Evolutionary conservation across 2,797 vertebrate genomes (phyloP).

Genomic region (Xenopus petersii): DNA sequence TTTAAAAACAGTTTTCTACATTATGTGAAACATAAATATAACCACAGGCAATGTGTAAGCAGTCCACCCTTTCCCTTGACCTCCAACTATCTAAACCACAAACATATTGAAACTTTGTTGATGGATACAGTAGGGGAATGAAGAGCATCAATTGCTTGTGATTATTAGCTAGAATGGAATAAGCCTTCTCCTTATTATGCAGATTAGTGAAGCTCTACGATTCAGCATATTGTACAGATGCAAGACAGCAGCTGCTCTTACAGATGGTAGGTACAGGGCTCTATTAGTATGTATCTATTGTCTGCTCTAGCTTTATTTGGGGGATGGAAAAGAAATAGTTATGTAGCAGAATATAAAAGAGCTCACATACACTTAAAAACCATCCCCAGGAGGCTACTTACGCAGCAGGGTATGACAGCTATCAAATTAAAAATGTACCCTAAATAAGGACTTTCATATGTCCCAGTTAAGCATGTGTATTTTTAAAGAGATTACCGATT

Average conservation of each 20-base stretch:
- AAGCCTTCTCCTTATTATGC: constrained; percentile 99
- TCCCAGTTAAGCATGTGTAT: constrained; percentile 66
- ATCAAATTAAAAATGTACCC: constrained; percentile 70
- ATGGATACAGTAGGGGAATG: constrained; percentile 87
- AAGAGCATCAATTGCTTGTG: constrained; percentile 93
- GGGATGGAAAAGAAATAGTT: constrained; percentile 84
- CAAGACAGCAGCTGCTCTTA: constrained; percentile 98
- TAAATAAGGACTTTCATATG: constrained; percentile 70
- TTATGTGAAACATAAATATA: constrained; percentile 66
- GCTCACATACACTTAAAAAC: constrained; percentile 58
- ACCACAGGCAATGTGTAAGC: constrained; percentile 74
- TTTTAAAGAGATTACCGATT: constrained; percentile 62
- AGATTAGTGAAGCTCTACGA: constrained; percentile 97
- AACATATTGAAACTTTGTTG: constrained; percentile 78
- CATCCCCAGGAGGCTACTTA: constrained; percentile 70
- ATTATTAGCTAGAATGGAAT: constrained; percentile 99
- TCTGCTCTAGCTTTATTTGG: constrained; percentile 91
- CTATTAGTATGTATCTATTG: constrained; percentile 99
- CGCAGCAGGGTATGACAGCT: constrained; percentile 66
- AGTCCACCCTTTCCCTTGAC: constrained; percentile 76
- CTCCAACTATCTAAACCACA: constrained; percentile 70
- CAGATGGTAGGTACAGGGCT: constrained; percentile 99
- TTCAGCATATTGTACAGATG: constrained; percentile 99
- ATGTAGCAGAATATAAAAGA: constrained; percentile 75
- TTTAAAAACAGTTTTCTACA: constrained; percentile 71